A percentile compares a stretch with the other conserved stretches of the same genome.
These are phyloP conservation scores for Carassius gibelio DNA, from an alignment of 2,113 vertebrate species.

Conservation along the genomic window DNA sequence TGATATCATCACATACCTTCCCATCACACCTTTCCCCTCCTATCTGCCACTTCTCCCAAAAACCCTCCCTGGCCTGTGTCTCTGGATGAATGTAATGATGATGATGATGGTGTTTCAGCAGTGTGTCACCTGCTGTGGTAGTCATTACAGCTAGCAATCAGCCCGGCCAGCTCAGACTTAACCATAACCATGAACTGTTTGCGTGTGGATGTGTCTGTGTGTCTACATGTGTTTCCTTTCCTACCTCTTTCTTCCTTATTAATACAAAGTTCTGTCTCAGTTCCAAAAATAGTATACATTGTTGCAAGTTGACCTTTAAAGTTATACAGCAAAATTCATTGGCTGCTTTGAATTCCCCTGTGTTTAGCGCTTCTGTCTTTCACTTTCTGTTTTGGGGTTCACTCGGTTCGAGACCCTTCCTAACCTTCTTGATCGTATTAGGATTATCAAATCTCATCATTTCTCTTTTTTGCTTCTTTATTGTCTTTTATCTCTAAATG, in stretches of 20 bases:
- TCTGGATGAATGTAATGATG: constrained; percentile 38
- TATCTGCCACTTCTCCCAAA: constrained; percentile 10
- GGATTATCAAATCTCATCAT: background rate
- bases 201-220: constrained; percentile 46
- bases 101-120: constrained; percentile 36
- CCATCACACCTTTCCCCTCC: constrained; percentile 54
- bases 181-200: constrained; percentile 29
- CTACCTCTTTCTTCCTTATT: constrained; percentile 59
- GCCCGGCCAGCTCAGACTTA: constrained; percentile 44
- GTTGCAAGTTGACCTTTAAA: constrained; percentile 69
- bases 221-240: constrained; percentile 47
- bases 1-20: constrained; percentile 66
- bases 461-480: background rate
- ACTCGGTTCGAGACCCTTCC: constrained; percentile 8
- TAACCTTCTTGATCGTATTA: background rate
- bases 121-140: constrained; percentile 39
- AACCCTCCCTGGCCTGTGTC: constrained; percentile 53
- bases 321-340: background rate
- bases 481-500: background rate
- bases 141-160: constrained; percentile 41
- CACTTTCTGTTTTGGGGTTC: background rate
- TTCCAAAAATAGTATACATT: constrained; percentile 74
- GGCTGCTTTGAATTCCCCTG: background rate
- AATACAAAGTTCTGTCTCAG: constrained; percentile 54
- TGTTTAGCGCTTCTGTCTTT: background rate